Percentiles rank a stretch among this genome's conserved stretches.
Evolutionary conservation across 2,113 vertebrate species (phyloP).

Genomic region (Rhinoptilus africanus): DNA sequence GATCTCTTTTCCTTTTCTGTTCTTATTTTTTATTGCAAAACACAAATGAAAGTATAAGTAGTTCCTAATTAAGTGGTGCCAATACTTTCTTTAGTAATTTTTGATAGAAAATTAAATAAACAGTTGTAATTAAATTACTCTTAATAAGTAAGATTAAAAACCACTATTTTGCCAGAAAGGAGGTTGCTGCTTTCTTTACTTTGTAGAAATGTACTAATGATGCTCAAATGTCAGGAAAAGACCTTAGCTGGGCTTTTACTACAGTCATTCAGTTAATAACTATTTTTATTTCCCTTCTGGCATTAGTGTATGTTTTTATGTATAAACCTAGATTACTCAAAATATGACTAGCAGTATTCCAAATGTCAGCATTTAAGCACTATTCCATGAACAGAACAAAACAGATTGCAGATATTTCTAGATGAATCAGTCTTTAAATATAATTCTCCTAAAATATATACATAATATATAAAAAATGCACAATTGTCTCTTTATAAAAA

Average conservation of each 20-base stretch:
- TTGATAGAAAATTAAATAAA: conserved; percentile 29
- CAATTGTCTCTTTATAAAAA: background rate
- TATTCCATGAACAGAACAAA: background rate
- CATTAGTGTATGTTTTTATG: background rate
- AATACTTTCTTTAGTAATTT: background rate
- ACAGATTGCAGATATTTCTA: background rate
- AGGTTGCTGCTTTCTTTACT: background rate
- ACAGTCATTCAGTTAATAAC: background rate
- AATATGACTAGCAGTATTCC: background rate
- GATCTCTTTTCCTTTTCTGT: background rate
- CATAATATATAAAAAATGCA: background rate
- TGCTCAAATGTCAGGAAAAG: background rate
- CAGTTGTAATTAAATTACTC: background rate
- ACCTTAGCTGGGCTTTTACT: background rate
- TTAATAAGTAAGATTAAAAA: background rate
- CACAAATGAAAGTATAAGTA: background rate
- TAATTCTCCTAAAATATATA: background rate
- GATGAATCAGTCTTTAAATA: background rate
- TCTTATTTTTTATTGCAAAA: background rate
- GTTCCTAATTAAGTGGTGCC: background rate
- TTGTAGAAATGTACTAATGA: background rate
- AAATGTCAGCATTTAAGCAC: background rate
- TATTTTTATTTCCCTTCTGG: background rate
- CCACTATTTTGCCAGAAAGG: background rate
- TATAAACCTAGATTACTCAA: background rate